These are phyloP conservation scores for Glossosoma conforme DNA, from an alignment of 1,140 invertebrate genomes.

Conservation along the genomic window DNA sequence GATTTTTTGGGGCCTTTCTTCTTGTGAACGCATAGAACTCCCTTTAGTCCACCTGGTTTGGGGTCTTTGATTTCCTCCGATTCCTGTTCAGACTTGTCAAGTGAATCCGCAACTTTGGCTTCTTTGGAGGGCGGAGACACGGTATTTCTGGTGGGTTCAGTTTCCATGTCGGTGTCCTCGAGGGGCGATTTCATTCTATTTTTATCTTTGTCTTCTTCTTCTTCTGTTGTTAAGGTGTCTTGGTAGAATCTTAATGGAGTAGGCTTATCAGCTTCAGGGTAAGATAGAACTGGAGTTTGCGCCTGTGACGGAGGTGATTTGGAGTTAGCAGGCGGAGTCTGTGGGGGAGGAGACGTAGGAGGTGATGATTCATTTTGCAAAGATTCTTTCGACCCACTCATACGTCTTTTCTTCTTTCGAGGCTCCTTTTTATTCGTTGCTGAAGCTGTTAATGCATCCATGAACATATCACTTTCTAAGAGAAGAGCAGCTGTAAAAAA, in stretches of 20 bases:
- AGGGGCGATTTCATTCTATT: slow-evolving; percentile 2
- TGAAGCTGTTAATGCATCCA: slow-evolving; percentile 76
- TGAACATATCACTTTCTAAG: slow-evolving; percentile 87
- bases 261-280: slow-evolving; percentile 44
- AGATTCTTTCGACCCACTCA: slow-evolving; percentile 58
- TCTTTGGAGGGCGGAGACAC: slow-evolving; percentile 29
- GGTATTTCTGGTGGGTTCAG: slow-evolving; percentile 23
- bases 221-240: slow-evolving; percentile 75
- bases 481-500: slow-evolving; percentile 65
- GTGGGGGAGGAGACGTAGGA: slow-evolving; percentile 40
- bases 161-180: slow-evolving; percentile 14
- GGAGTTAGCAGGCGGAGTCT: slow-evolving; percentile 42
- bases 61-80: slow-evolving; percentile 38
- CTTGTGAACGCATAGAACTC: slow-evolving; percentile 64
- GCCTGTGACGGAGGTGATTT: slow-evolving; percentile 39
- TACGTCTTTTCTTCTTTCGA: slow-evolving; percentile 69
- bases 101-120: too few species aligned
- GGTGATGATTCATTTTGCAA: slow-evolving; percentile 47
- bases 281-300: too few species aligned
- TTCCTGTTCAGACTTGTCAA: slow-evolving; percentile 37
- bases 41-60: slow-evolving; percentile 46
- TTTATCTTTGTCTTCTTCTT: slow-evolving; percentile 38
- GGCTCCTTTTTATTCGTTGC: slow-evolving; percentile 71
- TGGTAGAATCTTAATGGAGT: slow-evolving; percentile 82
- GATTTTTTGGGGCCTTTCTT: slow-evolving; percentile 73